Evolutionary conservation across 2,888 invertebrate genomes (phyloP), one percentile per base, ranked within the genome.

Genomic region (Andrena chrysosceles): DNA sequence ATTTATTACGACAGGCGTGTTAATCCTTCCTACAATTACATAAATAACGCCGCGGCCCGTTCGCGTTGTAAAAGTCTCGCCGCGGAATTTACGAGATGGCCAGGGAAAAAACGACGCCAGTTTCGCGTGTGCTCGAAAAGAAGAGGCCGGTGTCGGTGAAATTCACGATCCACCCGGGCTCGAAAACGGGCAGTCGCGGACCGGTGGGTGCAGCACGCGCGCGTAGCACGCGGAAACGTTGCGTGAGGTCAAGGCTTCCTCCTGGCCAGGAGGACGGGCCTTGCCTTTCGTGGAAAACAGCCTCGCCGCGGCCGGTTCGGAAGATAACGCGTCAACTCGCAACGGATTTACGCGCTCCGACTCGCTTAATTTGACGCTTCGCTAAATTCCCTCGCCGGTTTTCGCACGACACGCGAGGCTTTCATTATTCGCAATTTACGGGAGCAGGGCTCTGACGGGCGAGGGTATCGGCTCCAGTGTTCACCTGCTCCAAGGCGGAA

Each of bases 171-270:
- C 31, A n/a, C 33, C 3, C 33, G 42, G 48, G 10, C 7, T 54
- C 35, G 13, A 59, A 64, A 56, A 75, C 48, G 52, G 23, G 29
- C 71, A 68, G 76, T 60, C 49, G 68, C 31, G 52, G 31, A 23
- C 52, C 42, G 68, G 42, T 66, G 56, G 31, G 70, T 52, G 74
- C 56, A 49, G 66, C 59, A 63, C 26, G 69, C 48, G 69, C 82
- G 78, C 69, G 68, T 79, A 81, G 88, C 83, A 89, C 69, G 87
- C 90, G 90, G 89, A 90, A 90, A 90, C 73, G 80, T 88, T 85
- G 73, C 72, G 83, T 60, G 76, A 83, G 90, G 89, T 90, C 89
- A 89, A 82, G 87, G 86, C 81, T 87, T 87, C 69, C 68, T 69
- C 13, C 0, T 3, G 35, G 60, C 71, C 63, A 71, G 70, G 60